These are phyloP conservation scores for Callyntrura guangdongensis DNA, from an alignment of 2,888 invertebrate species.

Conservation along the genomic window DNA sequence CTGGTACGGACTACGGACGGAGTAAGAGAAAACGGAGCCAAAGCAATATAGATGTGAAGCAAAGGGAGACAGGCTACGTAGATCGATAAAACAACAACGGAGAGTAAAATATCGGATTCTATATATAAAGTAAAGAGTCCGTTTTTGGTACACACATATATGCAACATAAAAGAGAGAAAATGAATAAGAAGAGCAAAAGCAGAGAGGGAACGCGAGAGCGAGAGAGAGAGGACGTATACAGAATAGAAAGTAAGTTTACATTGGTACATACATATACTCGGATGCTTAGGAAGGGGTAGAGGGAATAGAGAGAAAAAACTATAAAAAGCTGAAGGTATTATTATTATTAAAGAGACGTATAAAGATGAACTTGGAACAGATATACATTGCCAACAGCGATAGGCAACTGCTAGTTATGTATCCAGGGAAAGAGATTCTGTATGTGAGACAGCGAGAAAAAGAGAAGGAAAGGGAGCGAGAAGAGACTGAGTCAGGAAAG, in stretches of 20 bases:
- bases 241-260: constrained; percentile 60
- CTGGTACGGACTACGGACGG: background rate
- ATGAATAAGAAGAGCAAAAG: constrained; percentile 64
- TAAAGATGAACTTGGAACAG: constrained; percentile 65
- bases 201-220: constrained; percentile 39
- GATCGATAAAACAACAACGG: constrained; percentile 77
- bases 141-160: constrained; percentile 51
- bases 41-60: constrained; percentile 54
- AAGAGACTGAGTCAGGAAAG: constrained; percentile 14
- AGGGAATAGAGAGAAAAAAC: constrained; percentile 33
- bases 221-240: constrained; percentile 42
- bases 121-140: constrained; percentile 60
- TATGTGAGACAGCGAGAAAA: too few species aligned
- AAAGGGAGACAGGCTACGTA: constrained; percentile 61
- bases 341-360: constrained; percentile 55
- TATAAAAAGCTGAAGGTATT: constrained; percentile 49
- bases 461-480: too few species aligned
- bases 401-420: constrained; percentile 51
- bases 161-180: constrained; percentile 27
- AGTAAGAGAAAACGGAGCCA: constrained; percentile 6
- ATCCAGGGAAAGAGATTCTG: constrained; percentile 19
- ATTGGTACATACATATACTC: constrained; percentile 10
- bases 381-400: constrained; percentile 68
- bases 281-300: constrained; percentile 40
- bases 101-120: constrained; percentile 71